phyloP scores from a whole-genome alignment of 2,888 invertebrate genomes.

The Kryphioiulus occultus region DNA sequence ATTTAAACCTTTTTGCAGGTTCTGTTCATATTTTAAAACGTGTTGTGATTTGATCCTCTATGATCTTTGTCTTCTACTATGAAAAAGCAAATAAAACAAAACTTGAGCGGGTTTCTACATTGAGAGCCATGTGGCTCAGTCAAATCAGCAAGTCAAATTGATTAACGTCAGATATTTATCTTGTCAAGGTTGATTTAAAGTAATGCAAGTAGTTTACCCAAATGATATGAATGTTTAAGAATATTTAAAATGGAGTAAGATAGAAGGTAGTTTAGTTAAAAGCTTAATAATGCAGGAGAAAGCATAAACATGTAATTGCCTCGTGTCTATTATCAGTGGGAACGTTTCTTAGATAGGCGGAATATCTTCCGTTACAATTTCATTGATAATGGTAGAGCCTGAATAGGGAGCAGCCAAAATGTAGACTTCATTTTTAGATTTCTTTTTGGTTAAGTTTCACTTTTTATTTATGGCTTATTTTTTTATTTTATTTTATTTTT shows the following conservation, averaged over 20 bases:
- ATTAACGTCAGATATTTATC: neutral
- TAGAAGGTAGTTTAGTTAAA: no score
- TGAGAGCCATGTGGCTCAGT: neutral
- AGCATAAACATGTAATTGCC: no score
- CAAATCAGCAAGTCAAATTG: neutral
- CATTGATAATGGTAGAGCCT: neutral
- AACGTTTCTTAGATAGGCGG: no score
- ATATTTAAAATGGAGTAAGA: neutral
- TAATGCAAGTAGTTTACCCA: neutral
- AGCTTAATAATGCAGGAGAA: no score
- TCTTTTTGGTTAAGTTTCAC: neutral
- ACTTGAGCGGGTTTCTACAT: neutral
- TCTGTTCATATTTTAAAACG: conserved; percentile 7
- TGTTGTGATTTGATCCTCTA: neutral
- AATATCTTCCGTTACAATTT: no score
- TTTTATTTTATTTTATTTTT: neutral
- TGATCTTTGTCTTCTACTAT: conserved; percentile 24
- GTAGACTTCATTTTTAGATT: neutral
- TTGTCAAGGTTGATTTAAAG: neutral
- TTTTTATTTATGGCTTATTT: neutral
- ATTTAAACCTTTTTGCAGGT: neutral
- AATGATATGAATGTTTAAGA: neutral
- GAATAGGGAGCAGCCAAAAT: neutral
- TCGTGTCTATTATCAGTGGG: no score
- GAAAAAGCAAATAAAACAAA: conserved; percentile 38